These are phyloP conservation scores for Anableps anableps DNA, from an alignment of 2,797 vertebrate species.

Conservation along the genomic window DNA sequence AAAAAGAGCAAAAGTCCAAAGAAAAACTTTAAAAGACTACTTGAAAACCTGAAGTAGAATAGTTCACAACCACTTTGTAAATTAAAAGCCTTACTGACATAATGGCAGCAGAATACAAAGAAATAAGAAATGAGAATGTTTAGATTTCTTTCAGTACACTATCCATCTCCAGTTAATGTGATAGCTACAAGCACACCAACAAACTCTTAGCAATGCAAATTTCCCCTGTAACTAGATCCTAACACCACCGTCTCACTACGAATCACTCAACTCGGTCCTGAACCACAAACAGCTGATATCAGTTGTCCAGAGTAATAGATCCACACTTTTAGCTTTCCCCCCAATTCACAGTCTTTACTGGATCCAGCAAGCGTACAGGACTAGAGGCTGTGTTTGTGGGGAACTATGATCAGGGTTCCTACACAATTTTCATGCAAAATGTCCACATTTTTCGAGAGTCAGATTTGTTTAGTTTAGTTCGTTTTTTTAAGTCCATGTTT, in stretches of 20 bases:
- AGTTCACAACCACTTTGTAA: not conserved
- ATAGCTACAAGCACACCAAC: not conserved
- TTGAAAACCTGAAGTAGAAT: not conserved
- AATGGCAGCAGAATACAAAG: not conserved
- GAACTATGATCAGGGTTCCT: not conserved
- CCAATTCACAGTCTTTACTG: conserved; percentile 3
- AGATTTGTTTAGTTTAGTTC: too few species aligned
- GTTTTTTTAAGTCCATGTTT: not conserved
- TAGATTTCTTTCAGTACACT: not conserved
- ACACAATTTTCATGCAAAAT: not conserved
- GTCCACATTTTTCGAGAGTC: too few species aligned
- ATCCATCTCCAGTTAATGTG: conserved; percentile 2
- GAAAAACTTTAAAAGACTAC: not conserved
- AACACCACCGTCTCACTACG: conserved; percentile 4
- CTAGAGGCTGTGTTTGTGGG: not conserved
- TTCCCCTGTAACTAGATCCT: not conserved
- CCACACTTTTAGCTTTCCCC: conserved; percentile 14
- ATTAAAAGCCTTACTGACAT: not conserved
- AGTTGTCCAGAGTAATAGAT: conserved; percentile 19
- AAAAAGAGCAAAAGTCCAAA: not conserved
- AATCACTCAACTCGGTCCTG: conserved; percentile 14
- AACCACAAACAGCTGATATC: conserved; percentile 18
- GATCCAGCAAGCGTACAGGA: conserved; percentile 7
- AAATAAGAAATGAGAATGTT: too few species aligned
- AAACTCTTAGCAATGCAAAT: conserved; percentile 18